Conservation (phyloP, 2,797 vertebrate species). For the Spea hammondii region DNA sequence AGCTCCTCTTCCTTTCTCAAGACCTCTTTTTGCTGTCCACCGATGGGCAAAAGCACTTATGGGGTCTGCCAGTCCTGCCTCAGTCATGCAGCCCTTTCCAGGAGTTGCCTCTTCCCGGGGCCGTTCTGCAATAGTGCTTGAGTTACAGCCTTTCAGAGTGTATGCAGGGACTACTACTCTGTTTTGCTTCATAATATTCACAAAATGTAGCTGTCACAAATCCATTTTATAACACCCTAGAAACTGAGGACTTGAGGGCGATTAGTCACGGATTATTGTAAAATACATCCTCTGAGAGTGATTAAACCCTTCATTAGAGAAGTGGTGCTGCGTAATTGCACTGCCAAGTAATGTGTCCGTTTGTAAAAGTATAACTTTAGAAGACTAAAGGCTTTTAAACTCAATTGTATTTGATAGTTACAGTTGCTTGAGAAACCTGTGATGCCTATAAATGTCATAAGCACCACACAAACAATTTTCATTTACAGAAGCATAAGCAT, state of each 20-base stretch:
- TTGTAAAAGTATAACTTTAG: conserved; percentile 64
- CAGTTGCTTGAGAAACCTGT: conserved; percentile 58
- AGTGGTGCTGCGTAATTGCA: conserved; percentile 66
- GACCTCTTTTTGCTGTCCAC: too few species aligned
- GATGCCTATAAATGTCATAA: conserved; percentile 37
- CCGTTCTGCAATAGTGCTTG: conserved; percentile 20
- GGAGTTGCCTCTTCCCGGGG: too few species aligned
- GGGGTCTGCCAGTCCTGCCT: too few species aligned
- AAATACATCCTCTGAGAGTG: conserved; percentile 50
- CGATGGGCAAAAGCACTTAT: too few species aligned
- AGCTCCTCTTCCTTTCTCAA: too few species aligned
- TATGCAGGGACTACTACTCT: not conserved
- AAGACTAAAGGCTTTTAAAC: conserved; percentile 68
- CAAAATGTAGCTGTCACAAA: conserved; percentile 35
- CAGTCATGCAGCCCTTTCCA: too few species aligned
- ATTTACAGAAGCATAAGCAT: conserved; percentile 23
- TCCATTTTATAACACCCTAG: conserved; percentile 45
- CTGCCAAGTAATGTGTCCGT: conserved; percentile 68
- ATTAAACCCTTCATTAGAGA: conserved; percentile 66
- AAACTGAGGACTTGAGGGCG: conserved; percentile 44
- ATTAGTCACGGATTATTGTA: conserved; percentile 46
- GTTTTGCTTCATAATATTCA: conserved; percentile 32
- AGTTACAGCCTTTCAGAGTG: conserved; percentile 19
- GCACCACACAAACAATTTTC: conserved; percentile 40
- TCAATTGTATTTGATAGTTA: conserved; percentile 66